Percentiles rank a stretch among this genome's conserved stretches.
Evolutionary conservation across 1,140 invertebrate species (phyloP).

Genomic region (Archivesica marissinica): DNA sequence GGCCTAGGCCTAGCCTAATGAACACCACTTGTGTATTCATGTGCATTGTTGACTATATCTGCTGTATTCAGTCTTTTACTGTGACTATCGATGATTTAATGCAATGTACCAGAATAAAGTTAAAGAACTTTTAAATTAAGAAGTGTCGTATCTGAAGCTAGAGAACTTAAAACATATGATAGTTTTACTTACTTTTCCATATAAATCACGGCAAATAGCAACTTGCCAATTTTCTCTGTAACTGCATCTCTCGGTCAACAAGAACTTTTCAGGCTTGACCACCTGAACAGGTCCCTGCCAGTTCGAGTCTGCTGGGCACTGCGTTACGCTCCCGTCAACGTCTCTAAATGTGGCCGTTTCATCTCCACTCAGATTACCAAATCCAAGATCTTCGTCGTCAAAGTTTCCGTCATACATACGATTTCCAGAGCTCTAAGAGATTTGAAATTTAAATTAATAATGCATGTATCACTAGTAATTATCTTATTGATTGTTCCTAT

Average conservation of each 20-base stretch:
- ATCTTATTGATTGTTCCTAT: no score
- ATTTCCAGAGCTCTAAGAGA: not conserved
- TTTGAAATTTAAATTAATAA: no score
- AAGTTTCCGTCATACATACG: not conserved
- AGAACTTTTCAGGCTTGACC: not conserved
- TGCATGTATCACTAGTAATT: no score
- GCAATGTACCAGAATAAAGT: not conserved
- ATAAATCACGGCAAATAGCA: not conserved
- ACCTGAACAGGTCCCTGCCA: not conserved
- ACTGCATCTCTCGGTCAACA: not conserved
- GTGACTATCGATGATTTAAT: not conserved
- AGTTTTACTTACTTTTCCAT: slow-evolving; percentile 13
- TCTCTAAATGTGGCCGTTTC: not conserved
- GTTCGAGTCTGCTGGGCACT: not conserved
- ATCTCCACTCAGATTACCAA: not conserved
- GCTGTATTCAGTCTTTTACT: not conserved
- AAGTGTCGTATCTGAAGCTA: no score
- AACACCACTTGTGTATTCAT: not conserved
- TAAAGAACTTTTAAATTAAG: no score
- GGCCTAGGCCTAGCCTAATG: not conserved
- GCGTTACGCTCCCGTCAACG: not conserved
- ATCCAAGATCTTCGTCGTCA: not conserved
- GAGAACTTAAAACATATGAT: no score
- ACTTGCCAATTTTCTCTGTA: not conserved
- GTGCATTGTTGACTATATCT: no score